Conservation (phyloP, 2,797 vertebrate species). For the Neoniphon sammara region DNA sequence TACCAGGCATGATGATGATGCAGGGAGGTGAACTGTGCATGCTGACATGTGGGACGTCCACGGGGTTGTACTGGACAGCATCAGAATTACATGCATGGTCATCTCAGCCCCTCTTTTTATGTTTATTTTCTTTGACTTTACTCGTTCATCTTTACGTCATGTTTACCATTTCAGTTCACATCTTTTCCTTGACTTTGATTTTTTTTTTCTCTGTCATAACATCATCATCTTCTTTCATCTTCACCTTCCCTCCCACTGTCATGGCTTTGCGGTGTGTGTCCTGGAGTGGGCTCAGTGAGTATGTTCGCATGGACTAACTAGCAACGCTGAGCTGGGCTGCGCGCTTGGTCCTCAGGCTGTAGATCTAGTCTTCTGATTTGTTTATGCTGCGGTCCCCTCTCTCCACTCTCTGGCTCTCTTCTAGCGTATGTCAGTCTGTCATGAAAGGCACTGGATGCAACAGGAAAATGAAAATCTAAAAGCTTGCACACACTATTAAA, state of each 20-base stretch:
- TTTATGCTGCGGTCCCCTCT: slow-evolving; percentile 48
- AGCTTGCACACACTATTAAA: slow-evolving; percentile 22
- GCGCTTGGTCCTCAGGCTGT: slow-evolving; percentile 34
- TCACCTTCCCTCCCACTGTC: slow-evolving; percentile 64
- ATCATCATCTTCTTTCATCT: slow-evolving; percentile 66
- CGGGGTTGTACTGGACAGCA: neutral
- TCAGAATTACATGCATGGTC: slow-evolving; percentile 1
- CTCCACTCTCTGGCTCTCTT: slow-evolving; percentile 54
- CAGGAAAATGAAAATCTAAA: neutral
- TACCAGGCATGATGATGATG: slow-evolving; percentile 21
- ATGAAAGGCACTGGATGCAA: slow-evolving; percentile 29
- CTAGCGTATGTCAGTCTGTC: slow-evolving; percentile 20
- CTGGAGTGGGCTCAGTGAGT: slow-evolving; percentile 79
- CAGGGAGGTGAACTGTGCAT: slow-evolving; percentile 11
- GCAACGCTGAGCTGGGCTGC: slow-evolving; percentile 42
- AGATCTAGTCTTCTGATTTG: slow-evolving; percentile 34
- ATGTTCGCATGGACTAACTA: slow-evolving; percentile 61
- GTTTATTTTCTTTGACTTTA: slow-evolving; percentile 6
- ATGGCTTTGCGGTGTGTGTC: slow-evolving; percentile 74
- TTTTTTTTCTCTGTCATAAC: slow-evolving; percentile 46
- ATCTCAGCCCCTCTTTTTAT: slow-evolving; percentile 22
- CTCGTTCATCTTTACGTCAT: slow-evolving; percentile 23
- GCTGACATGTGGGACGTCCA: slow-evolving; percentile 19
- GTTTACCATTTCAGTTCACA: slow-evolving; percentile 37
- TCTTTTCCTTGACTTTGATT: slow-evolving; percentile 29